Evolutionary conservation across 64 coral and sea anemone genomes (phyloP), one percentile per base, ranked within the genome.

Genomic region (Stichodactyla helianthus): DNA sequence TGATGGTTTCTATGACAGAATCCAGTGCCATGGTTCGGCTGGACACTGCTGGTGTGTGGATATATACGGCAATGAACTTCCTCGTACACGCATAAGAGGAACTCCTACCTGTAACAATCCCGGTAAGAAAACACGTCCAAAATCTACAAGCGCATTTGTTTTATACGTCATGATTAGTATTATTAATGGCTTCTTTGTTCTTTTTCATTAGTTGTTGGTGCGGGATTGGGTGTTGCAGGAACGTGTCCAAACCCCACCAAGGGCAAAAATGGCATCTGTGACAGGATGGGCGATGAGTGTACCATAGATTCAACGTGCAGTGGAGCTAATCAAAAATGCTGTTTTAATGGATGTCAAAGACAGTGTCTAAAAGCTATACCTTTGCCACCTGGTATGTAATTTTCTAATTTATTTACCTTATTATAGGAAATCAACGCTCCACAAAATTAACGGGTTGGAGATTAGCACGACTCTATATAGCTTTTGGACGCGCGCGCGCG

Each of bases 1-100:
- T 25, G 71, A 85, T 90, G 89, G 89, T 28, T 54, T 56, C 55
- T 90, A 85, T 85, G n/a, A 85, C 4, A 58, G 52, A 17, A 53
- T 52, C 18, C 89, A 90, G 58, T 90, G 89, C 71, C 82, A 79
- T 58, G 65, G 65, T 18, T 90, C 89, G 14, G 86, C 70, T 23
- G 83, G 70, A 52, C 35, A 90, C 71, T 90, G 89, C 77, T 90
- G 89, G 89, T 90, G 89, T 85, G 89, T 90, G 15, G 71, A 90
- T 59, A 90, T 28, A 50, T 78, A 90, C 56, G 89, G 89, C 18
- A 71, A 18, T 52, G 89, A 90, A 53, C 28, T 76, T 54, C 83
- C 84, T 77, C 55, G 59, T 85, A 90, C 89, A 52, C 82, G 55
- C 44, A 85, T 57, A 18, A 90, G 89, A 79, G 82, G 78, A 54